Evolutionary conservation across 2,888 invertebrate genomes (phyloP).

Genomic region (Hetaerina titia): DNA sequence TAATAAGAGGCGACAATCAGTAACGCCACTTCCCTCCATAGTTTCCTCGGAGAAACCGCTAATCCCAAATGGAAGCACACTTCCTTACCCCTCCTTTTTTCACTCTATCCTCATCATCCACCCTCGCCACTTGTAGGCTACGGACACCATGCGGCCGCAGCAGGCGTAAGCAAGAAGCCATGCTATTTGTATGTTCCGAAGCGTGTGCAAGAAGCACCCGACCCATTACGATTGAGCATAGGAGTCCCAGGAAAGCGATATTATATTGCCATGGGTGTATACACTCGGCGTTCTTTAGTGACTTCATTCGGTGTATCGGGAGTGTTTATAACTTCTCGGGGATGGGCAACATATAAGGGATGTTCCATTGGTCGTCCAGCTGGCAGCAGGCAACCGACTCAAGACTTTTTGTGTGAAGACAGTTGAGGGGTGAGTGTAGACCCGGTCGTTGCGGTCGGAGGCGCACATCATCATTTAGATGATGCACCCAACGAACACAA

Average conservation of each 20-base stretch:
- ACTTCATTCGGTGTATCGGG: neutral
- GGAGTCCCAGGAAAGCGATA: neutral
- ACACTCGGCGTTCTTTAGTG: neutral
- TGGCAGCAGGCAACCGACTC: neutral
- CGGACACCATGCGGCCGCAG: neutral
- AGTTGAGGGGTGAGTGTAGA: neutral
- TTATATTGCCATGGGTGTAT: neutral
- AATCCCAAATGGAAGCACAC: neutral
- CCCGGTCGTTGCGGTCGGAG: neutral
- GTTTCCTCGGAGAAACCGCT: neutral
- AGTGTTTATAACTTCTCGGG: slow-evolving; percentile 9
- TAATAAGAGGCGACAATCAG: neutral
- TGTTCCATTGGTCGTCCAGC: neutral
- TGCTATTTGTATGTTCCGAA: neutral
- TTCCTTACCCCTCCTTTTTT: neutral
- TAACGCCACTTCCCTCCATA: neutral
- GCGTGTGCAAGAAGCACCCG: neutral
- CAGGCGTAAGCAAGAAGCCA: slow-evolving; percentile 27
- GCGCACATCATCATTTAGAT: neutral
- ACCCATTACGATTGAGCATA: neutral
- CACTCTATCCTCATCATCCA: neutral
- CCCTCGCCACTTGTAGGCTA: neutral
- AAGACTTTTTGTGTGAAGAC: neutral
- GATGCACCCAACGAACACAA: neutral
- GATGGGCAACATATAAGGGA: neutral